These are phyloP conservation scores for Amphipyra berbera DNA, from an alignment of 2,888 invertebrate species.

Conservation along the genomic window DNA sequence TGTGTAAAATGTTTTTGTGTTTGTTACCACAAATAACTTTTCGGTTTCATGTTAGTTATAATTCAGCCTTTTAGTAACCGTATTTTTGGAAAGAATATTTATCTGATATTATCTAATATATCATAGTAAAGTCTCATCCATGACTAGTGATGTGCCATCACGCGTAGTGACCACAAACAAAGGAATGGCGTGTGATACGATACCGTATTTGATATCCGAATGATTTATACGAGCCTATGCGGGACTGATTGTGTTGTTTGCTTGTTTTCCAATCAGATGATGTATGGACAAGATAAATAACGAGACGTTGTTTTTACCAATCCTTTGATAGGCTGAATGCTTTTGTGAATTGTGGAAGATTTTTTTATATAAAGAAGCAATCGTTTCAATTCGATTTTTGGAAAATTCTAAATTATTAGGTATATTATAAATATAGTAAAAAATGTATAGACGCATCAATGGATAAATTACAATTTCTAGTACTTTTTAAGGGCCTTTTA, in stretches of 20 bases:
- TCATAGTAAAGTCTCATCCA: background rate
- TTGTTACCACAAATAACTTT: no score
- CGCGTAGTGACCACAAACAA: constrained; percentile 35
- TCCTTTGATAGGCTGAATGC: constrained; percentile 19
- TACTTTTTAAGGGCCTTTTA: no score
- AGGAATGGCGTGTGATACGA: constrained; percentile 35
- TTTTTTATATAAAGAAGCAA: background rate
- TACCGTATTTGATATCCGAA: constrained; percentile 52
- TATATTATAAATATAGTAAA: no score
- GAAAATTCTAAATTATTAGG: no score
- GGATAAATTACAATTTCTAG: no score
- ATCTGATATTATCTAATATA: no score
- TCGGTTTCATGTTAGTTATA: no score
- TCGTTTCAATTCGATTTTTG: no score
- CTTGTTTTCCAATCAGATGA: constrained; percentile 56
- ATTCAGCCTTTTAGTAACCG: no score
- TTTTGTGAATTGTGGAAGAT: background rate
- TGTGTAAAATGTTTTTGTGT: no score
- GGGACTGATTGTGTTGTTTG: constrained; percentile 58
- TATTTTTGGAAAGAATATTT: no score
- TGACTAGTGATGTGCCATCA: constrained; percentile 16
- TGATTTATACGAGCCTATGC: constrained; percentile 51
- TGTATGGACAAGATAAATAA: constrained; percentile 53
- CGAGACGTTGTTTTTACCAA: constrained; percentile 47
- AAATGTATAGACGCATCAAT: no score